A percentile compares a stretch with the other conserved stretches of the same genome.
Conservation (phyloP, 2,888 invertebrate genomes). For the Carcina quercana region DNA sequence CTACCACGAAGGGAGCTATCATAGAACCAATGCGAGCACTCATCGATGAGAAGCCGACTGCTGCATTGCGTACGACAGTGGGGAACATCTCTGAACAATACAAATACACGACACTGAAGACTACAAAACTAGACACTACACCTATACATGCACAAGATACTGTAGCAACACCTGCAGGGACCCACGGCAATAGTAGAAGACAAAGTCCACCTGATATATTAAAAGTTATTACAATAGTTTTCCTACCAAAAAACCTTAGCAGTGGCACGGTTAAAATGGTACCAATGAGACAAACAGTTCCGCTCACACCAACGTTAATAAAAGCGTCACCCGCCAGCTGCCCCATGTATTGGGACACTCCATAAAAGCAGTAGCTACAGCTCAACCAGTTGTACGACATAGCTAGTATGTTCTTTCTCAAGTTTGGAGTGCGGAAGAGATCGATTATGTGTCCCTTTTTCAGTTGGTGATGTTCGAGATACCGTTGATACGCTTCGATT, state of each 20-base stretch:
- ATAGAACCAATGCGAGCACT: conserved; percentile 90
- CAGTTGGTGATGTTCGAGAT: conserved; percentile 36
- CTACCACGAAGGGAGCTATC: conserved; percentile 86
- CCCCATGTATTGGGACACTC: conserved; percentile 87
- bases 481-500: conserved; percentile 48
- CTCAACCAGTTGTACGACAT: conserved; percentile 87
- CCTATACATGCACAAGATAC: conserved; percentile 81
- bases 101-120: conserved; percentile 89
- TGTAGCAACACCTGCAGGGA: conserved; percentile 53
- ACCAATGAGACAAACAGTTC: conserved; percentile 74
- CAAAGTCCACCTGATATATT: conserved; percentile 76
- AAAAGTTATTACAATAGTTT: conserved; percentile 76
- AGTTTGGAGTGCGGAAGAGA: conserved; percentile 81
- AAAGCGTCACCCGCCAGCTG: conserved; percentile 87
- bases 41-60: conserved; percentile 92
- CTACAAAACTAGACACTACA: conserved; percentile 87
- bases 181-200: conserved; percentile 75
- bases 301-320: conserved; percentile 86
- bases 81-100: conserved; percentile 92
- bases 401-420: conserved; percentile 80
- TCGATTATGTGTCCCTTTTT: conserved; percentile 76
- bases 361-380: conserved; percentile 85
- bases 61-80: conserved; percentile 90
- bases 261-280: conserved; percentile 77
- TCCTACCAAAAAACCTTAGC: conserved; percentile 79